Percentiles rank a stretch among this genome's conserved stretches.
Evolutionary conservation across 2,888 invertebrate genomes (phyloP).

Genomic region (Xylota segnis): DNA sequence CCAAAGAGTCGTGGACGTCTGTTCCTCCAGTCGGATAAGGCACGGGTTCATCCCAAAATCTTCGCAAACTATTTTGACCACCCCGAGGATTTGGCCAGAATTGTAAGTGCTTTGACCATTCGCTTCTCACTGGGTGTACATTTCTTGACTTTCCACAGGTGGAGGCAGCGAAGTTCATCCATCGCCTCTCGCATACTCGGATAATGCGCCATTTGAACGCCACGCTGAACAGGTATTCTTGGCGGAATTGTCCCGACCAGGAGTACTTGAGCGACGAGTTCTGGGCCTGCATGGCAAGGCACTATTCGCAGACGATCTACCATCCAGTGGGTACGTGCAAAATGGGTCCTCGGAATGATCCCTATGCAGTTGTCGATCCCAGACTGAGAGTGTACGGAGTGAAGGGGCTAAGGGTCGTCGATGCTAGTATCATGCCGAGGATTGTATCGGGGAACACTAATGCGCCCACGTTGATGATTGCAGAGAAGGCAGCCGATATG

Average conservation of each 20-base stretch:
- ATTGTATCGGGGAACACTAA: slow-evolving; percentile 93
- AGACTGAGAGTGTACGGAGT: slow-evolving; percentile 89
- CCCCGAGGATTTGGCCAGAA: slow-evolving; percentile 88
- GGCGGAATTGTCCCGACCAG: slow-evolving; percentile 88
- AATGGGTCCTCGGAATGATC: slow-evolving; percentile 89
- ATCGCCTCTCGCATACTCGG: slow-evolving; percentile 87
- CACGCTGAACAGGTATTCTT: slow-evolving; percentile 87
- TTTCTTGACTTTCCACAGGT: slow-evolving; percentile 85
- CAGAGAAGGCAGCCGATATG: slow-evolving; percentile 92
- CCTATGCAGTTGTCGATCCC: slow-evolving; percentile 89
- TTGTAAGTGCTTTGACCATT: slow-evolving; percentile 86
- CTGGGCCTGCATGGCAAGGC: slow-evolving; percentile 90
- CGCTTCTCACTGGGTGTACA: slow-evolving; percentile 25
- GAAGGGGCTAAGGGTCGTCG: slow-evolving; percentile 89
- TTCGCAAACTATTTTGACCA: slow-evolving; percentile 94
- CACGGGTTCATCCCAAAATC: slow-evolving; percentile 91
- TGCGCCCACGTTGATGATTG: slow-evolving; percentile 93
- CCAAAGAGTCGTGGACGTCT: slow-evolving; percentile 90
- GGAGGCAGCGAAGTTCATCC: slow-evolving; percentile 90
- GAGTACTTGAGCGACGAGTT: slow-evolving; percentile 90
- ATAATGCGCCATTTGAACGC: slow-evolving; percentile 87
- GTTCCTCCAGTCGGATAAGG: slow-evolving; percentile 88
- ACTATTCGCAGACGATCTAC: slow-evolving; percentile 92
- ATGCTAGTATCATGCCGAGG: slow-evolving; percentile 93
- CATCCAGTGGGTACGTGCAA: slow-evolving; percentile 93